Base-by-base conservation (phyloP, 2,113 vertebrate species). In the Zosterops lateralis region DNA sequence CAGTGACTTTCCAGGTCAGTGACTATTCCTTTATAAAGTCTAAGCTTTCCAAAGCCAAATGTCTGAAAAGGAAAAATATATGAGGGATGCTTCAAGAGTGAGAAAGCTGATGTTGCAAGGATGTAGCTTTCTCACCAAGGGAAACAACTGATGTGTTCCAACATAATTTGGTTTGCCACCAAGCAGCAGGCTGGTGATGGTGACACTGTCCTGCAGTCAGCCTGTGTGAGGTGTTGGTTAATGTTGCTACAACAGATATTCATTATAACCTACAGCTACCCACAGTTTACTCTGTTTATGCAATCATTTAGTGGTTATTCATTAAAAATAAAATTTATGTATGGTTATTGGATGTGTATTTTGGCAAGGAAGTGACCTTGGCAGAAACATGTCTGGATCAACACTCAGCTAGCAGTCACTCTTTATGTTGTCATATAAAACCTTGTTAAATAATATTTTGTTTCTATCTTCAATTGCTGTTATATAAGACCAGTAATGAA, bases 321-420 rank as follows among this genome's bases (percentile, higher is more conserved):
- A 98, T 98, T 97, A 98, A 98, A 98, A 97, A 97, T 97, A 97
- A 98, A 97, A 96, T 97, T 97, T 97, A 97, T 97, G 96, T 97
- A 96, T 95, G 97, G 97, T 96, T 98, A 96, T 97, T 97, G 97
- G 95, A 97, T 94, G 95, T 98, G 96, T 97, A 96, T 96, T 97
- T 98, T 98, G 97, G 97, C 97, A 98, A 92, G 94, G 94, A 85
- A 74, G 93, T 78, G 94, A 96, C 90, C 90, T 84, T 97, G 97
- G 97, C 97, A 98, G 93, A 95, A 93, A 96, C 87, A 88, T 73
- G 84, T 97, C 96, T 96, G 80, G 94, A 96, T 97, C 97, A 97
- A 97, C 96, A 97, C 93, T 93, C 84, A 83, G 94, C 70, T 87
- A 92, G 95, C 84, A 95, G 96, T 96, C 79, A 90, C 94, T 96